Percentiles rank a stretch among this genome's conserved stretches.
These are phyloP conservation scores for Apeira syringaria DNA, from an alignment of 2,888 invertebrate species.

Conservation along the genomic window DNA sequence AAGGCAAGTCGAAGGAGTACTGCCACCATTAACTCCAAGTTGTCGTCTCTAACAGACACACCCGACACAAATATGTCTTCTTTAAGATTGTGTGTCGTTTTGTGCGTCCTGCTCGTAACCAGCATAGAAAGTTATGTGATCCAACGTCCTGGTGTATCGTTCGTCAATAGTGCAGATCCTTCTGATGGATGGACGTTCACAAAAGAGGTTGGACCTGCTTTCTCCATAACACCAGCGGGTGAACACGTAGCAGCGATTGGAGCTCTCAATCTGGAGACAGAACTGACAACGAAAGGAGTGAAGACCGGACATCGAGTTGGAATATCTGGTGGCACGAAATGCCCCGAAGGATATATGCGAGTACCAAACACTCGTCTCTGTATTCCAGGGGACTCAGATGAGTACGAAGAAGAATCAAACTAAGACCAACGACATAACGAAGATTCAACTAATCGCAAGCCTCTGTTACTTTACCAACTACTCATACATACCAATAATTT, in stretches of 20 bases:
- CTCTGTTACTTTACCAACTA: no score
- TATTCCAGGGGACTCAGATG: no score
- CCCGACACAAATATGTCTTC: slow-evolving; percentile 10
- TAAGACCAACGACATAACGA: no score
- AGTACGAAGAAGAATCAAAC: no score
- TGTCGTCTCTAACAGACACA: background rate
- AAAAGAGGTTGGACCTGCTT: background rate
- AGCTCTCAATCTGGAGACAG: background rate
- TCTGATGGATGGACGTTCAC: background rate
- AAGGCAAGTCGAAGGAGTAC: background rate
- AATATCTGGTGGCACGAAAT: background rate
- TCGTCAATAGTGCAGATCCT: slow-evolving; percentile 1
- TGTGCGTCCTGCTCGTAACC: slow-evolving; percentile 19
- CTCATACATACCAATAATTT: no score
- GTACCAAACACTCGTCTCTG: no score
- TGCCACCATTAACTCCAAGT: background rate
- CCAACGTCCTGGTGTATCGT: background rate
- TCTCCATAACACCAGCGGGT: background rate
- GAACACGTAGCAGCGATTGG: background rate
- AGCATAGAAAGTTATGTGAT: slow-evolving; percentile 7
- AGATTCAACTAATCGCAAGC: no score
- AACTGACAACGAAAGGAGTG: background rate
- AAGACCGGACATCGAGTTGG: background rate
- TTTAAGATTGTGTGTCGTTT: slow-evolving; percentile 22
- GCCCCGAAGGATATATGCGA: slow-evolving; percentile 1